These are phyloP conservation scores for Tineola bisselliella DNA, from an alignment of 2,888 invertebrate genomes.

Conservation along the genomic window DNA sequence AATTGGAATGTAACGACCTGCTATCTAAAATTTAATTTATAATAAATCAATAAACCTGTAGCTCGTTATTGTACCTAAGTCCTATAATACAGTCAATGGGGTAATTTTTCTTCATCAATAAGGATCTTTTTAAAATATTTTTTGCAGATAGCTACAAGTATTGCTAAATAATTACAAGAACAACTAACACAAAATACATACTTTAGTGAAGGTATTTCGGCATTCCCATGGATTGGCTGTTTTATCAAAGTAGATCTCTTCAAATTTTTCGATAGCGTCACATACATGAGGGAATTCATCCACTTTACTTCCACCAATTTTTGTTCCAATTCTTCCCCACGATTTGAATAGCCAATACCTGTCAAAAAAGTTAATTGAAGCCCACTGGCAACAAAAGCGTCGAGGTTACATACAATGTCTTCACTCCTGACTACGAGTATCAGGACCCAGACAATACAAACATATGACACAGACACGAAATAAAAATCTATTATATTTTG, in stretches of 20 bases:
- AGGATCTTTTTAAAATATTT: too few relatives aligned
- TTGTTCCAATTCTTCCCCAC: conserved; percentile 98
- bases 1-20: conserved; percentile 82
- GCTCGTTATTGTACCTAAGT: too few relatives aligned
- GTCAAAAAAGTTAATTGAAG: too few relatives aligned
- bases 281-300: conserved; percentile 53
- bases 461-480: too few relatives aligned
- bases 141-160: conserved; percentile 16
- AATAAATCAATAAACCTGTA: too few relatives aligned
- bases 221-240: conserved; percentile 83
- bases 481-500: too few relatives aligned
- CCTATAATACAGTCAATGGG: too few relatives aligned
- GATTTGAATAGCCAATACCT: conserved; percentile 86
- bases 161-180: not conserved
- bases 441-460: too few relatives aligned
- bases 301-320: conserved; percentile 80
- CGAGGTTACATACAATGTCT: too few relatives aligned
- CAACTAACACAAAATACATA: conserved; percentile 20
- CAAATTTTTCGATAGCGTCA: conserved; percentile 73
- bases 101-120: too few relatives aligned
- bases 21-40: conserved; percentile 57
- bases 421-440: too few relatives aligned
- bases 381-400: too few relatives aligned
- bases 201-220: conserved; percentile 73
- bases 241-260: conserved; percentile 76